Base-by-base conservation (phyloP, 2,888 invertebrate genomes). In the Crepidodera aurea region DNA sequence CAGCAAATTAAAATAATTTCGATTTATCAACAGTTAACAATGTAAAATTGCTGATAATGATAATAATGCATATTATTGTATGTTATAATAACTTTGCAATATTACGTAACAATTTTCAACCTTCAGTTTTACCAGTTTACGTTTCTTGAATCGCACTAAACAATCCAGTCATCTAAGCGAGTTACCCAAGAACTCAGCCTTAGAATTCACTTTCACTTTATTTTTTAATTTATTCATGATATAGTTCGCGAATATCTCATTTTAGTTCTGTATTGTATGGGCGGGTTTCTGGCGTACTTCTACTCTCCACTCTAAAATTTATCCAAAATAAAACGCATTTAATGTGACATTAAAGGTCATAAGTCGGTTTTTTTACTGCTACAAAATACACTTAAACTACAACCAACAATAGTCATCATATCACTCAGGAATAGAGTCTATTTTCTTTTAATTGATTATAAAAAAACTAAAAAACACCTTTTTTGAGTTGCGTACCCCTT, bases 151-250 rank as follows among this genome's bases (percentile, higher is more conserved):
- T n/a, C n/a, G 12, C 46, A 25, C 48, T 12, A 48, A 27, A 27
- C 48, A 48, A 48, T 48, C 48, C 48, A 29, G 48, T 54, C 60
- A 61, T 66, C 61, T 64, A 58, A 62, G 40, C 60, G 46, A 51
- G 62, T 67, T 67, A 60, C 66, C 50, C 64, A 67, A 67, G 57
- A 67, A 22, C 56, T 59, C 46, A 59, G 57, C 64, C 61, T 64
- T 64, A 60, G 50, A 63, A 58, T 59, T 44, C 60, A 64, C 66
- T 67, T 67, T 67, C 66, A 67, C 66, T 67, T 66, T 60, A 55
- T 60, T 64, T 64, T 62, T 67, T 62, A 66, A 64, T 66, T 57
- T 66, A 66, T 63, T 63, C 62, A 27, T 58, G 62, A 54, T 66
- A 66, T 60, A 66, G 54, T 63, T 65, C 53, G 62, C 54, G 40